phyloP scores from a whole-genome alignment of 2,888 invertebrate genomes.

The Euproctis similis region DNA sequence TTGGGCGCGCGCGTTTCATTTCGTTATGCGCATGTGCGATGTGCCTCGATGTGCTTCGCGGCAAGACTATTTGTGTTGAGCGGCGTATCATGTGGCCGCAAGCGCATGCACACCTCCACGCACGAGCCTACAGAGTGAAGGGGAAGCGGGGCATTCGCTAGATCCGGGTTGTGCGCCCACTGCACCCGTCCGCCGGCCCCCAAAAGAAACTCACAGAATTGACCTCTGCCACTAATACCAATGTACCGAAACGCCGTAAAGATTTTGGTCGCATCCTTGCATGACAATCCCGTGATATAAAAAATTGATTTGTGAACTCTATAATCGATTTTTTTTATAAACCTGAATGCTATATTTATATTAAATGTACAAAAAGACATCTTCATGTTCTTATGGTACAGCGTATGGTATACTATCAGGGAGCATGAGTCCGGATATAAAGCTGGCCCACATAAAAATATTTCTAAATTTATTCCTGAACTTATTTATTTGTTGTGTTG shows the following conservation, averaged over 20 bases:
- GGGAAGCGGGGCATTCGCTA: slow-evolving; percentile 69
- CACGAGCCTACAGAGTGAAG: slow-evolving; percentile 64
- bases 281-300: slow-evolving; percentile 10
- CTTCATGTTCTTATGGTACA: too few relatives aligned
- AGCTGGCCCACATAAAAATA: too few relatives aligned
- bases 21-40: slow-evolving; percentile 43
- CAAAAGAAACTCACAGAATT: slow-evolving; percentile 47
- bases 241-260: too few relatives aligned
- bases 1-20: slow-evolving; percentile 48
- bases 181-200: slow-evolving; percentile 59
- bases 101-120: slow-evolving; percentile 52
- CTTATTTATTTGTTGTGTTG: too few relatives aligned
- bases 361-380: too few relatives aligned
- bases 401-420: too few relatives aligned
- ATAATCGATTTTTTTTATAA: too few relatives aligned
- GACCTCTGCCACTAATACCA: slow-evolving; percentile 53
- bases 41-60: slow-evolving; percentile 55
- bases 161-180: slow-evolving; percentile 74
- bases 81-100: slow-evolving; percentile 29
- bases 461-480: too few relatives aligned
- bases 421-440: too few relatives aligned
- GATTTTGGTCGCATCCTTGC: slow-evolving; percentile 36
- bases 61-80: slow-evolving; percentile 55
- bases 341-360: too few relatives aligned
- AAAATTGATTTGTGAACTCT: too few relatives aligned